Conservation (phyloP, 2,797 vertebrate species). For the Labeo calbasu region DNA sequence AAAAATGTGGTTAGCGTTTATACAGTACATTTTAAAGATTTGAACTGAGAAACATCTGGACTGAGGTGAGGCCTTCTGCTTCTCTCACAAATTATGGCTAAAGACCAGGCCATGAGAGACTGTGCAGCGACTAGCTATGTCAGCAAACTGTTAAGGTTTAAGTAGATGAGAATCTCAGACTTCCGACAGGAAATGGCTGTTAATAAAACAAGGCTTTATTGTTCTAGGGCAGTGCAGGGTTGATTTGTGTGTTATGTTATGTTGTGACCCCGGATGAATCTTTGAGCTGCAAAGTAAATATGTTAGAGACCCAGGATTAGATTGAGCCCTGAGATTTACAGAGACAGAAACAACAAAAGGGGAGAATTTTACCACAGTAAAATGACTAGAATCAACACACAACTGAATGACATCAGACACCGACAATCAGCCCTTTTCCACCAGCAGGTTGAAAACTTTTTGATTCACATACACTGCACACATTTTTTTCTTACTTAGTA, state of each 20-base stretch:
- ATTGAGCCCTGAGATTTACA: constrained; percentile 1
- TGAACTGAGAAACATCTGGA: constrained; percentile 23
- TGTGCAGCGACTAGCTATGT: constrained; percentile 29
- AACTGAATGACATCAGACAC: background rate
- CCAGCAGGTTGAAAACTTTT: background rate
- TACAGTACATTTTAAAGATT: background rate
- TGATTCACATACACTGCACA: background rate
- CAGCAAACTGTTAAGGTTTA: constrained; percentile 59
- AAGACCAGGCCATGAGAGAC: constrained; percentile 44
- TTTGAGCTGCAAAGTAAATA: constrained; percentile 38
- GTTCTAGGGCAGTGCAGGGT: constrained; percentile 40
- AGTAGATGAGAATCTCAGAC: constrained; percentile 55
- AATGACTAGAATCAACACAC: constrained; percentile 1
- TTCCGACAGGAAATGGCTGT: constrained; percentile 58
- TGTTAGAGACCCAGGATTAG: constrained; percentile 8
- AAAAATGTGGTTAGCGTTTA: background rate
- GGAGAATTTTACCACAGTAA: background rate
- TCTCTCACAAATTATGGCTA: constrained; percentile 31
- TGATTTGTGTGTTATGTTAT: constrained; percentile 41
- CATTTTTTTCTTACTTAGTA: background rate
- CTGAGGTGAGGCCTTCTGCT: constrained; percentile 11
- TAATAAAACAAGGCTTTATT: constrained; percentile 61
- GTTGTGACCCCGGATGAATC: constrained; percentile 47
- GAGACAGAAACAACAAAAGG: constrained; percentile 12
- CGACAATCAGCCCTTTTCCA: background rate